Percentiles rank a stretch among this genome's conserved stretches.
phyloP scores from a whole-genome alignment of 2,797 vertebrate genomes.

The Melanotaenia parkinsoni region DNA sequence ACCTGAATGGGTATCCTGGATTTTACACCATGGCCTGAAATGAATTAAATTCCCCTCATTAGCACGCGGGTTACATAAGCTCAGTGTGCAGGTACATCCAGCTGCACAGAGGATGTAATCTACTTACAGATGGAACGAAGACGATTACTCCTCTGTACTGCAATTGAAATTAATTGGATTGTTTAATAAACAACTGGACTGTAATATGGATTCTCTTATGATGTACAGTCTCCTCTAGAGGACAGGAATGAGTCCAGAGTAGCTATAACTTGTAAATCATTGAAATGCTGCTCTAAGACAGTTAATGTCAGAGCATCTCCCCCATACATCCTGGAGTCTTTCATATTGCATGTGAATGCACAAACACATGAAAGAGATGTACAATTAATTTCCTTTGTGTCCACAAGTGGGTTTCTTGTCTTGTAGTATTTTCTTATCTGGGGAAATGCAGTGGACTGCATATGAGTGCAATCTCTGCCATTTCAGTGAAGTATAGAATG shows the following conservation, averaged over 20 bases:
- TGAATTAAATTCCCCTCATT: conserved; percentile 66
- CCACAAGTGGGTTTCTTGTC: conserved; percentile 2
- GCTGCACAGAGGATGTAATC: conserved; percentile 75
- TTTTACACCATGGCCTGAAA: conserved; percentile 62
- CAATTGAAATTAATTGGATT: conserved; percentile 75
- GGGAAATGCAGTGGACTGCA: conserved; percentile 17
- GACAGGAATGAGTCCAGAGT: conserved; percentile 18
- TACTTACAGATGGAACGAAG: conserved; percentile 79
- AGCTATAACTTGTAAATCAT: conserved; percentile 41
- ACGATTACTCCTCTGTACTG: conserved; percentile 75
- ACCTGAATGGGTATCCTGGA: conserved; percentile 60
- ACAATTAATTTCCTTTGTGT: conserved; percentile 9
- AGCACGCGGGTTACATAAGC: conserved; percentile 70
- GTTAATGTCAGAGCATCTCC: conserved; percentile 33
- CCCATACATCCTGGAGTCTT: conserved; percentile 18
- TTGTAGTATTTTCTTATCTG: conserved; percentile 13
- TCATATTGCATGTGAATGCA: conserved; percentile 10
- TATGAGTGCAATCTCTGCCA: conserved; percentile 14
- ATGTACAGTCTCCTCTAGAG: conserved; percentile 21
- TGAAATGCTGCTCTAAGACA: conserved; percentile 35
- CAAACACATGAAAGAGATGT: conserved; percentile 15
- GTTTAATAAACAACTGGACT: conserved; percentile 58
- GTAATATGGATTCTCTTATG: conserved; percentile 39
- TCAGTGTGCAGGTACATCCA: conserved; percentile 66
- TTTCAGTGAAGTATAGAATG: conserved; percentile 28